Base-by-base conservation (phyloP, 1,140 invertebrate genomes). In the Cotesia chilonis region DNA sequence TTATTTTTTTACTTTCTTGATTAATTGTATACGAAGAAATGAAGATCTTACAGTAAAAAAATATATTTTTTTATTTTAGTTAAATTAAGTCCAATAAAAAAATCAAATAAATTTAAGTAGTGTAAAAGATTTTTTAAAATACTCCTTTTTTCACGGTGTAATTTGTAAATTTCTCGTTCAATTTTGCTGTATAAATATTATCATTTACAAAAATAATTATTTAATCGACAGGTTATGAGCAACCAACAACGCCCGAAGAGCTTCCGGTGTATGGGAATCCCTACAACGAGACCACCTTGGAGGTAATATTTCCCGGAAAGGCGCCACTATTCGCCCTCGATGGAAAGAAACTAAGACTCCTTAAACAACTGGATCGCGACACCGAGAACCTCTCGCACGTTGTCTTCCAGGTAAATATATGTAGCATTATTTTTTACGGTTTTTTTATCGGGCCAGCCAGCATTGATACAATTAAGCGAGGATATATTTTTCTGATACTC, bases 371-470 rank as follows among this genome's bases (percentile, higher is more conserved):
- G 38, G 95, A 97, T 83, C 90, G 95, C 79, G 95, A 96, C 85
- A 91, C 90, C 65, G 92, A 94, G 77, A 94, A 94, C 85, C 87
- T 95, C 47, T 95, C 94, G 51, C 94, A 95, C 83, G 92, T 95
- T 81, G 92, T 95, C 2, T 95, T 96, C 83, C 94, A 95, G 90
- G 94, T 95, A 84, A 87, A 80, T 20, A 59, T 10, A 6, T 55
- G 54, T 14, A 55, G 10, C 14, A 74, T 35, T 20, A 28, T 28
- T 28, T 66, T 68, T 66, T 69, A 38, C 37, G 36, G 75, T 55
- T 36, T 54, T 54, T 12, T 70, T 55, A n/a, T 35, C 9, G 5
- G 35, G 17, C 4, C 36, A 20, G n/a, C 35, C 35, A 55, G 61
- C 10, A 60, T 47, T n/a, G 10, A 47, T n/a, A 68, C 41, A 54